A percentile compares a stretch with the other conserved stretches of the same genome.
Conservation (phyloP, 2,888 invertebrate genomes). For the Rotaria macrura region DNA sequence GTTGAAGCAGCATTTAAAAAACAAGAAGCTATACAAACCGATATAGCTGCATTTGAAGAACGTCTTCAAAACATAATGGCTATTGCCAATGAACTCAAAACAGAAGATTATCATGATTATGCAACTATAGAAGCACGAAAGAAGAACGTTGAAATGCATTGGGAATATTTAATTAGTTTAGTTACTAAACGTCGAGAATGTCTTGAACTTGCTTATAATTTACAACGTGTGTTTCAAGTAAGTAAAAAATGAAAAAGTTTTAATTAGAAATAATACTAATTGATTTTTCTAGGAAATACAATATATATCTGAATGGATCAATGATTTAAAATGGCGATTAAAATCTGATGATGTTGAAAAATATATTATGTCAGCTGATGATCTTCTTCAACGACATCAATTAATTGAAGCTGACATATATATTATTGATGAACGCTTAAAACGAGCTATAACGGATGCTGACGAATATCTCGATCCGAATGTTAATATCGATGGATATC, state of each 20-base stretch:
- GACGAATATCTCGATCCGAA: conserved; percentile 83
- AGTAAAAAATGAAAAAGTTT: background rate
- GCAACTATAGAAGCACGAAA: conserved; percentile 63
- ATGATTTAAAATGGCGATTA: conserved; percentile 56
- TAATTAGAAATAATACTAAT: background rate
- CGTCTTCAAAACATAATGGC: conserved; percentile 81
- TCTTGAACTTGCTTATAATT: conserved; percentile 61
- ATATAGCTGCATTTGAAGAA: conserved; percentile 80
- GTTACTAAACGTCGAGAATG: conserved; percentile 62
- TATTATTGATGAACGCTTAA: conserved; percentile 72
- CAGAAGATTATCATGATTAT: conserved; percentile 79
- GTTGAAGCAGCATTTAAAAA: conserved; percentile 96
- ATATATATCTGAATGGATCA: conserved; percentile 12
- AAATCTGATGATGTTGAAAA: conserved; percentile 78
- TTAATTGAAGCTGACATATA: conserved; percentile 80
- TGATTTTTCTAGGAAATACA: background rate
- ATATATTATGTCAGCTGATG: conserved; percentile 84
- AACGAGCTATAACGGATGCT: conserved; percentile 83
- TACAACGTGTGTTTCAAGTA: conserved; percentile 73
- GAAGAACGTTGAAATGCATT: conserved; percentile 69
- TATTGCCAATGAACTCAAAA: conserved; percentile 80
- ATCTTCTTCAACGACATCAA: conserved; percentile 81
- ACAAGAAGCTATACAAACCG: conserved; percentile 92
- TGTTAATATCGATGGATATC: conserved; percentile 46
- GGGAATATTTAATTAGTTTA: conserved; percentile 72